phyloP scores from a whole-genome alignment of 2,888 invertebrate genomes.

The Sphaerophoria taeniata region DNA sequence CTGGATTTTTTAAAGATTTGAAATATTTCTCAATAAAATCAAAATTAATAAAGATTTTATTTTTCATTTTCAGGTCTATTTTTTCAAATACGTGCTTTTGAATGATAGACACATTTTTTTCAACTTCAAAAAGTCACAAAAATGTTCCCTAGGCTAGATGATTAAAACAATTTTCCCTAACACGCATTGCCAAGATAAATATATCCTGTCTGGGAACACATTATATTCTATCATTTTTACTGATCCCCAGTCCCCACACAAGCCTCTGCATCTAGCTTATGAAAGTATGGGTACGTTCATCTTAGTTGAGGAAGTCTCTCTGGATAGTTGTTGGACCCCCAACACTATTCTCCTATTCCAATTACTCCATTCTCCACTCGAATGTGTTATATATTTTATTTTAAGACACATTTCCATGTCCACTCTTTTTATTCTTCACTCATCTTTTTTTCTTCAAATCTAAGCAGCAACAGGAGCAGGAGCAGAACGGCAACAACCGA shows the following conservation, averaged over 20 bases:
- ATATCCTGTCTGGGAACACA: constrained; percentile 47
- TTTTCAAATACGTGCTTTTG: background rate
- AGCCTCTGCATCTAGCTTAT: background rate
- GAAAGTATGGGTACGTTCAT: background rate
- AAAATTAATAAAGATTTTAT: too few species aligned
- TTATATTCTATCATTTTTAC: constrained; percentile 27
- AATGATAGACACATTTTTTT: background rate
- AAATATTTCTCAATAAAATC: too few species aligned
- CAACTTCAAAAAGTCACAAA: background rate
- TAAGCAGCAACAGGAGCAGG: constrained; percentile 15
- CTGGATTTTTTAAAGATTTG: too few species aligned
- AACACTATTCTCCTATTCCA: constrained; percentile 51
- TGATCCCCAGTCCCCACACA: constrained; percentile 11
- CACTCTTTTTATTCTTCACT: constrained; percentile 32
- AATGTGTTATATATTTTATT: constrained; percentile 55
- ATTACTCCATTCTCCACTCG: constrained; percentile 46
- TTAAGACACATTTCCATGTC: constrained; percentile 43
- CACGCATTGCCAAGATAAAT: constrained; percentile 45
- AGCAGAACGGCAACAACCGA: background rate
- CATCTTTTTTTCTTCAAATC: constrained; percentile 28
- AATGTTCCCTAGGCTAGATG: background rate
- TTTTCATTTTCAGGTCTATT: too few species aligned
- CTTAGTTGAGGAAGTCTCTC: constrained; percentile 53
- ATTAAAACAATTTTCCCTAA: constrained; percentile 27
- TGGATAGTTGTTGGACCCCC: constrained; percentile 49